Percentiles rank a stretch among this genome's conserved stretches.
Evolutionary conservation across 2,888 invertebrate genomes (phyloP).

Genomic region (Mythimna ferrago): DNA sequence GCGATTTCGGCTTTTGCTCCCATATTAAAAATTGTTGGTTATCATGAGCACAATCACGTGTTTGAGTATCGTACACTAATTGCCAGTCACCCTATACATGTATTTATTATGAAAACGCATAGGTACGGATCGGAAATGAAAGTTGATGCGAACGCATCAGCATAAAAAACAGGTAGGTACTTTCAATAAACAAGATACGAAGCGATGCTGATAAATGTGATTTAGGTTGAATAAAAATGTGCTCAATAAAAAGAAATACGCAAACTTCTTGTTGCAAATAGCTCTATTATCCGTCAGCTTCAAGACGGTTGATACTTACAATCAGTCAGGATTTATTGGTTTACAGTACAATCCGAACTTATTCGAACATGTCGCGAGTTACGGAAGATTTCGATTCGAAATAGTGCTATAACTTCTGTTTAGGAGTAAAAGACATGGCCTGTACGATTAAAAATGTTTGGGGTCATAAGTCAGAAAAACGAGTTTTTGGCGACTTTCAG

Average conservation of each 20-base stretch:
- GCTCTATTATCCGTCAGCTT: background rate
- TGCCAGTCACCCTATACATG: too few relatives aligned
- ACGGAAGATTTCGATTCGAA: background rate
- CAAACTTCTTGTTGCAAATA: background rate
- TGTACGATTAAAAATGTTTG: too few relatives aligned
- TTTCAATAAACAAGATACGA: background rate
- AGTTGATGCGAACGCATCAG: too few relatives aligned
- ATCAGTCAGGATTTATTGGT: slow-evolving; percentile 11
- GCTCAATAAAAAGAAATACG: background rate
- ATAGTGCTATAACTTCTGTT: background rate
- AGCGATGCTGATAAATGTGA: background rate
- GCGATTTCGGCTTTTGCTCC: too few relatives aligned
- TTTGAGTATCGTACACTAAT: too few relatives aligned
- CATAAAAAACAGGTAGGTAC: background rate
- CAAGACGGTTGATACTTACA: background rate
- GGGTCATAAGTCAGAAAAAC: too few relatives aligned
- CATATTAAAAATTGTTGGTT: too few relatives aligned
- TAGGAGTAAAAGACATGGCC: background rate
- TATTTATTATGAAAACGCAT: too few relatives aligned
- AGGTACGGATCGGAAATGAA: too few relatives aligned
- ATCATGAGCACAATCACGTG: too few relatives aligned
- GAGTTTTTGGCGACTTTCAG: too few relatives aligned
- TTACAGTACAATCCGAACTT: background rate
- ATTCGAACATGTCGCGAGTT: background rate
- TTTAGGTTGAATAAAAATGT: background rate